Evolutionary conservation across 2,113 vertebrate species (phyloP), one percentile per base, ranked within the genome.

Genomic region (Bufo gargarizans): DNA sequence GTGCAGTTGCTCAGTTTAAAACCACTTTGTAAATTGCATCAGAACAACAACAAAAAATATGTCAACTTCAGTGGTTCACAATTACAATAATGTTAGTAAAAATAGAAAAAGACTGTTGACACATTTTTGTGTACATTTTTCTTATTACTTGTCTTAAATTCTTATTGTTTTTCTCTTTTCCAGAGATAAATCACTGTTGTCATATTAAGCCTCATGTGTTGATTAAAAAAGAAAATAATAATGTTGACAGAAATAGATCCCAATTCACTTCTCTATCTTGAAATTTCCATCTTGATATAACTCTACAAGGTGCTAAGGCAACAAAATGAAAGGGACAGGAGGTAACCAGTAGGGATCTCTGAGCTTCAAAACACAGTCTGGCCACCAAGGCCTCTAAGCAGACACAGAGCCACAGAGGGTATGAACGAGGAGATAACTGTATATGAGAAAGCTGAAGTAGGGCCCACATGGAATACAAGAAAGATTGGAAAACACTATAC

Each of bases 111-210:
- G 8, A 11, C 17, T 50, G 6, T 7, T 45, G 47, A 53, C 10
- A 53, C 76, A 53, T 61, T 33, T 82, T 61, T 45, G 49, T 33
- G 6, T 47, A 82, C 14, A 16, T 58, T 63, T 56, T 47, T 2
- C 20, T 69, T 89, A 12, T 17, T 83, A 6, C 14, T 67, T 63
- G 59, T 79, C 16, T 50, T 3, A 43, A 17, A 4, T 5, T 67
- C 78, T 53, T 85, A 53, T 89, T 19, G 20, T 83, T 56, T 80
- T 56, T 88, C n/a, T 49, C 13, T 78, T 77, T 90, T 22, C 89
- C 90, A 78, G 89, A 92, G 88, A 91, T 87, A 95, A 92, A 94
- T 91, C 74, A 92, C 91, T 88, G 0, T 0, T 92, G 92, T 91
- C 92, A 92, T 91, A 91, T 92, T 83, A 88, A 90, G 87, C 79